Evolutionary conservation across 1,140 invertebrate genomes (phyloP).

Genomic region (Spodoptera frugiperda): DNA sequence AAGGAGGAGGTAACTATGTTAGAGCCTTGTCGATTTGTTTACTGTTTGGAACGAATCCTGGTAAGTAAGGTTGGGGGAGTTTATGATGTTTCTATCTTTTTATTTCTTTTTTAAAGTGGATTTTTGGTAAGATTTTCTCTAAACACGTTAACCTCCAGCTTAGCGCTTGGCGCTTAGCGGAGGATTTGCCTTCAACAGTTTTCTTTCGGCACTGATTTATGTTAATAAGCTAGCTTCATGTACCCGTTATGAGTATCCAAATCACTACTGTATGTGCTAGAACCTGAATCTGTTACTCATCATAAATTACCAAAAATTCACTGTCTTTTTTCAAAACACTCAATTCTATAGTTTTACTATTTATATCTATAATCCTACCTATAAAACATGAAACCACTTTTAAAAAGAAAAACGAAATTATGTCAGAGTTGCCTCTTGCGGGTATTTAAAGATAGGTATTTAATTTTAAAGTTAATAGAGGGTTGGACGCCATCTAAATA

Average conservation of each 20-base stretch:
- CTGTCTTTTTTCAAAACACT: conserved; percentile 10
- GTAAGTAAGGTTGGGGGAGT: conserved; percentile 73
- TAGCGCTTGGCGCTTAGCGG: too few relatives aligned
- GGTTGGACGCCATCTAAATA: too few relatives aligned
- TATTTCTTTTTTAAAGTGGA: conserved; percentile 57
- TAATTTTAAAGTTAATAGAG: too few relatives aligned
- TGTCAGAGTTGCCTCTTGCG: too few relatives aligned
- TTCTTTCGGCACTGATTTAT: too few relatives aligned
- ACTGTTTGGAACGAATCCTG: conserved; percentile 72
- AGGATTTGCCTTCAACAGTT: too few relatives aligned
- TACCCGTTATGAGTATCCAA: not conserved
- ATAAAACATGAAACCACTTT: not conserved
- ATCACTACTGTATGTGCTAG: not conserved
- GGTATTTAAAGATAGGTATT: too few relatives aligned
- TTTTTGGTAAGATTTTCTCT: conserved; percentile 51
- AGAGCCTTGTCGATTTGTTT: conserved; percentile 73
- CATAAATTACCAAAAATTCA: conserved; percentile 16
- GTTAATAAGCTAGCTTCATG: not conserved
- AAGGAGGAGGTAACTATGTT: conserved; percentile 84
- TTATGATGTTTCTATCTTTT: conserved; percentile 74
- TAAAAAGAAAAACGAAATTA: too few relatives aligned
- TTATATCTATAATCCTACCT: not conserved
- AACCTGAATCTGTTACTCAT: not conserved
- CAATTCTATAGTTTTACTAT: conserved; percentile 17
- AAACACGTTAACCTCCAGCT: too few relatives aligned